Percentiles rank a stretch among this genome's conserved stretches.
These are phyloP conservation scores for Cyphomyrus plagiostoma DNA, from an alignment of 2,113 vertebrate species.

Conservation along the genomic window DNA sequence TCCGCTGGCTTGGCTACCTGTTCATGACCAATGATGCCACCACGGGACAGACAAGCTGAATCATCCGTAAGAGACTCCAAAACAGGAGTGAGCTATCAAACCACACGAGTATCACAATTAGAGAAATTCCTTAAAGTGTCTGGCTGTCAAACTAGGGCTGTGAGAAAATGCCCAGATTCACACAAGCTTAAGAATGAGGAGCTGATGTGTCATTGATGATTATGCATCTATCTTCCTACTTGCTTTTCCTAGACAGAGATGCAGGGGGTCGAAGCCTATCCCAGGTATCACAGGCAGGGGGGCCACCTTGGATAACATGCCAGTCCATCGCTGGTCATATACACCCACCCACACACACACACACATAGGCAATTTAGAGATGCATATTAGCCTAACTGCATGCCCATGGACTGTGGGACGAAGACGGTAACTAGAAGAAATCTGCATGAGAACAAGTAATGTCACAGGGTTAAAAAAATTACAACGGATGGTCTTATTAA, in stretches of 20 bases:
- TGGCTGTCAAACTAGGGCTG: background rate
- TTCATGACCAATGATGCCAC: background rate
- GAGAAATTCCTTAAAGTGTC: background rate
- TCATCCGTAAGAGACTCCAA: background rate
- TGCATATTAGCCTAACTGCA: background rate
- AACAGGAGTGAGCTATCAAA: background rate
- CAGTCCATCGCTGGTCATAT: background rate
- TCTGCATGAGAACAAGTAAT: background rate
- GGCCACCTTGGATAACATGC: background rate
- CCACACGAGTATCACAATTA: slow-evolving; percentile 8
- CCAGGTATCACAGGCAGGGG: background rate
- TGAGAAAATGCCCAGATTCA: background rate
- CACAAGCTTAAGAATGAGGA: background rate
- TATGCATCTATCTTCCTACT: background rate
- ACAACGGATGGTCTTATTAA: background rate
- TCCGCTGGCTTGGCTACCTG: background rate
- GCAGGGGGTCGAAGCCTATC: background rate
- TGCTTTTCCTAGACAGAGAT: background rate
- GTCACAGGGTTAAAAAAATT: background rate
- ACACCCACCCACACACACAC: background rate
- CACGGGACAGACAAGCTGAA: background rate
- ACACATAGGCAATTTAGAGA: background rate
- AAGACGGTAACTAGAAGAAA: background rate
- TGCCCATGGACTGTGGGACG: background rate
- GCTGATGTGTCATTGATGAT: background rate